Base-by-base conservation (phyloP, 2,888 invertebrate genomes). In the Dicyrtoma fusca region DNA sequence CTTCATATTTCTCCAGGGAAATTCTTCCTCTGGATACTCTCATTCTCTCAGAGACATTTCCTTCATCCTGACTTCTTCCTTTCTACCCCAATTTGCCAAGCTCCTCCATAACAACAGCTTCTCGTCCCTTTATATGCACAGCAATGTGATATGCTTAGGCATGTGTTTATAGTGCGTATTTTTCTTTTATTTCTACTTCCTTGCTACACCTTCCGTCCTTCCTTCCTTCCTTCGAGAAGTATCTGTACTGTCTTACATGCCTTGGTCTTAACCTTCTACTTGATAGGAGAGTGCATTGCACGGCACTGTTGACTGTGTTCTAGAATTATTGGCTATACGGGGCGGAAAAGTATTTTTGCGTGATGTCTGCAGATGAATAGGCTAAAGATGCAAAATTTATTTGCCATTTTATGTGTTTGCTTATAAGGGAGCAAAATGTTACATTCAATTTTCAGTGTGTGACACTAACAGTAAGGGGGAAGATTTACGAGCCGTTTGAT, bases 1-100 rank as follows among this genome's bases (percentile, higher is more conserved):
- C 74, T 75, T 76, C 75, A 76, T 76, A 76, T 76, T 76, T 74
- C 76, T 76, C 76, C 57, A 53, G 76, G 76, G 76, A 76, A 75
- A 76, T 76, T 74, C 72, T 64, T 71, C 55, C 57, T 64, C 69
- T 74, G 74, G 69, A 72, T 72, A 57, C 70, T 68, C 57, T 68
- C 66, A 42, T 62, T 71, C 64, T 68, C 68, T 68, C 57, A 25
- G 57, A 68, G 68, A 68, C 68, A 68, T 68, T 68, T 68, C 66
- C 66, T 42, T 62, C 59, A 61, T 62, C 68, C 63, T 59, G 63
- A 19, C 26, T 63, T 53, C 65, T 49, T 47, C 23, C 49, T 51
- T 69, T 69, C 62, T 69, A 61, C 62, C 61, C 61, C 69, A 69
- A 61, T 62, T 69, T 69, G 47, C 62, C 51, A 49, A 14, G 45